Percentiles rank a stretch among this genome's conserved stretches.
Conservation (phyloP, 1,140 invertebrate genomes). For the Probaryconus sp. region DNA sequence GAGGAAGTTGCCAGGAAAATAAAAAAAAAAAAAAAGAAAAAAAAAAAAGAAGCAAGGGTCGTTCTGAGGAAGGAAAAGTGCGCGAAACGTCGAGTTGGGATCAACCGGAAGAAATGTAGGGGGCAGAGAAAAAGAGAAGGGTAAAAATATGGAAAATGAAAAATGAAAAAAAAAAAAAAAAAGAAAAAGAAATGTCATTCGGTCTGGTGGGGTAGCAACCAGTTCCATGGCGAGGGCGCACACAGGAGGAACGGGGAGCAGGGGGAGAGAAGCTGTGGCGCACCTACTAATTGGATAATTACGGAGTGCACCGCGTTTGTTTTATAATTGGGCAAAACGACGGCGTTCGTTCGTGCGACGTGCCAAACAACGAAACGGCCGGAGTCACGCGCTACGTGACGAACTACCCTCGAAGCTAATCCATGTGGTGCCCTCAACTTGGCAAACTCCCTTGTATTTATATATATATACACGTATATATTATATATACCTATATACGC, state of each 20-base stretch:
- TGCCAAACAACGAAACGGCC: conserved; percentile 77
- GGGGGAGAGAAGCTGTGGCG: conserved; percentile 47
- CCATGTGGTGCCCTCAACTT: conserved; percentile 57
- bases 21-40: not conserved
- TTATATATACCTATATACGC: conserved; percentile 4
- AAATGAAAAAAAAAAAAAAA: conserved; percentile 10
- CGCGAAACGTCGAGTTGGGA: conserved; percentile 21
- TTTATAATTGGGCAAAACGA: conserved; percentile 78
- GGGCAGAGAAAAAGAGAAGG: conserved; percentile 1
- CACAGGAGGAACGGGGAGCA: conserved; percentile 5
- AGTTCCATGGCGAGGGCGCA: conserved; percentile 4
- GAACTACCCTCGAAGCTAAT: conserved; percentile 77
- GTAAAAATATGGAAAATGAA: too few relatives aligned
- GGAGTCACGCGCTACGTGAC: conserved; percentile 78
- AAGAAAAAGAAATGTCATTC: conserved; percentile 33
- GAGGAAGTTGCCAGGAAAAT: conserved; percentile 3
- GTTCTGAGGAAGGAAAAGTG: conserved; percentile 23
- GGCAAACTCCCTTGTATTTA: conserved; percentile 34
- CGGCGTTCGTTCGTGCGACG: conserved; percentile 68
- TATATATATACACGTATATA: not conserved
- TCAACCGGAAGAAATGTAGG: conserved; percentile 25
- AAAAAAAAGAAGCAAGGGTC: conserved; percentile 11
- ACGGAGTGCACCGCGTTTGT: conserved; percentile 76
- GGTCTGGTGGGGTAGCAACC: conserved; percentile 14
- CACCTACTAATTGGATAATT: conserved; percentile 79